Base-by-base conservation (phyloP, 1,140 invertebrate genomes). In the Homalodisca vitripennis region DNA sequence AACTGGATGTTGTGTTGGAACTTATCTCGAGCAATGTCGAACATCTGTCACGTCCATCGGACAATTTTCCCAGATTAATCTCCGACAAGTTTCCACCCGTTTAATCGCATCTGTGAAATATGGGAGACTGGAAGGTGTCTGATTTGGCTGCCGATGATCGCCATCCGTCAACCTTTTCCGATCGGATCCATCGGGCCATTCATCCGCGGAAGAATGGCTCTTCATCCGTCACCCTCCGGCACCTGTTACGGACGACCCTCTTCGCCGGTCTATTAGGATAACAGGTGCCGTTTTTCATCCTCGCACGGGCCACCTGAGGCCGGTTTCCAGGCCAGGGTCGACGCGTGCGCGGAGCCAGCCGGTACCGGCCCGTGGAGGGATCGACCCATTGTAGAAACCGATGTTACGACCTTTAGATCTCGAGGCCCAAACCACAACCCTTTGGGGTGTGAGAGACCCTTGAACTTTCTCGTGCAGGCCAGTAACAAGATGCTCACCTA, bases 211-310 rank as follows among this genome's bases (percentile, higher is more conserved):
- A 53, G 48, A 53, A 53, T 22, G 20, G 22, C 48, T 20, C 3
- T 53, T 22, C 55, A 60, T 60, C 55, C 55, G 24, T 60, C 55
- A 24, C 55, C 55, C 3, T 41, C 48, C 10, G 55, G 55, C 26
- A 12, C 48, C 48, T n/a, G n/a, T n/a, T n/a, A n/a, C n/a, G n/a
- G n/a, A n/a, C n/a, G n/a, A n/a, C n/a, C n/a, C n/a, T n/a, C n/a
- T n/a, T n/a, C n/a, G n/a, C n/a, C n/a, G n/a, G n/a, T n/a, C n/a
- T 60, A 60, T 60, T 60, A 60, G 55, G 55, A 41, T 41, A 41
- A 41, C 34, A 41, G 34, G 55, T 24, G 55, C 55, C 2, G 24
- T 60, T 60, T 60, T 60, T 60, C 55, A 27, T n/a, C 26, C 55
- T 2, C 20, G 48, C 17, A 22, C 24, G 14, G 55, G 55, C 26